Evolutionary conservation across 53 echinoderm and acorn worm genomes (phyloP), one percentile per base, ranked within the genome.

Genomic region (Mesocentrotus franciscanus): DNA sequence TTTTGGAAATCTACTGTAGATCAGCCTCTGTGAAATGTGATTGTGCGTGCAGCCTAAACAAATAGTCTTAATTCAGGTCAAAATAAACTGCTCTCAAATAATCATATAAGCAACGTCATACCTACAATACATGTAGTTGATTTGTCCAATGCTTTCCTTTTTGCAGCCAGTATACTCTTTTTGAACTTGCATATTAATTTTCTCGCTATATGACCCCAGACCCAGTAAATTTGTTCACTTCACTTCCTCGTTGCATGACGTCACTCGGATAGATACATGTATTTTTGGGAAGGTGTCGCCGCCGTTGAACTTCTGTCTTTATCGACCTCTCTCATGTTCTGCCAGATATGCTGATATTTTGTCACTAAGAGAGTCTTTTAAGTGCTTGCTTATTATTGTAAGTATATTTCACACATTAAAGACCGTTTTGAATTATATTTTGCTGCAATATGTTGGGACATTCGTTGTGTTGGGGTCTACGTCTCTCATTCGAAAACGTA

Each of bases 231-330:
- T 49, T 49, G 49, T 49, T 49, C 49, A 4, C 6, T 49, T 15
- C 42, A 81, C 81, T 81, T 81, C 81, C 81, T 81, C 81, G 81
- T 81, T 81, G 18, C 17, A 81, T 81, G 81, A 81, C 81, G 81
- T 81, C 39, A 58, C 58, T 15, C n/a, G 24, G 58, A 58, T 8
- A 16, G 58, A 15, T 11, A 36, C 6, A 49, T 49, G 11, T 84
- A 84, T 39, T 84, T 79, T 42, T 39, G 18, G 24, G 18, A 57
- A 87, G 56, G 87, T 58, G 87, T 87, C n/a, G 58, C 20, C 87
- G 87, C 58, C 84, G 84, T 87, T 87, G 12, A 27, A 59, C 27
- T 57, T 27, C 18, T 58, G 27, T 14, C 49, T 49, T 49, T 64
- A 9, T 42, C 18, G 81, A 17, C 0, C 42, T 42, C n/a, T 10